Base-by-base conservation (phyloP, 2,797 vertebrate genomes). In the Pseudocheirus occidentalis region DNA sequence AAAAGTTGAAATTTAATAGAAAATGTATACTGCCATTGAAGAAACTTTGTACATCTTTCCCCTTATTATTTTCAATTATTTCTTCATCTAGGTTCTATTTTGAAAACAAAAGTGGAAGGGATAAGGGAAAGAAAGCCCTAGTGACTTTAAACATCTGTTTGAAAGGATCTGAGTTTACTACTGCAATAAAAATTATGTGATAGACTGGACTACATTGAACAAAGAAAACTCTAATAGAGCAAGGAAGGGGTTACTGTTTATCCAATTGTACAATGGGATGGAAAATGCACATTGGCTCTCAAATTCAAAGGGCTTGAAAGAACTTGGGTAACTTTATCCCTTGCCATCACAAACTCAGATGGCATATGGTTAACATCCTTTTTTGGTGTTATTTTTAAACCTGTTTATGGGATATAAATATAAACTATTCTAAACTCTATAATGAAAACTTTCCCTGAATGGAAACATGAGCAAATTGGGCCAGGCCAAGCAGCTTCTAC, bases 331-430 rank as follows among this genome's bases (percentile, higher is more conserved):
- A 98, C 92, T 94, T 92, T 95, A 97, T 97, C 96, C 92, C 57
- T 93, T 93, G 94, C 95, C 97, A 96, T 97, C 92, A 94, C 93
- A 97, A 97, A 97, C 92, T 96, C 95, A 96, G 95, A 94, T 18
- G 56, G 54, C 96, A 96, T 98, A 98, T 97, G 96, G 93, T 97
- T 98, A 97, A 54, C 53, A 98, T 98, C 91, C 95, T 98, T 95
- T 97, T 97, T 98, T 97, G 93, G 93, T 97, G 98, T 98, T 98
- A 97, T 98, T 98, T 98, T 97, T 98, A 96, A 98, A 97, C 46
- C 97, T 97, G 94, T 98, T 98, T 98, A 97, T 98, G 96, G 97
- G 94, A 96, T 96, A 98, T 58, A 97, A 98, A 98, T 96, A 92
- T 92, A 96, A 93, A 96, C 95, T 95, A 97, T 97, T 98, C 94